Base-by-base conservation (phyloP, 2,888 invertebrate genomes). In the Minunthozetes semirufus region DNA sequence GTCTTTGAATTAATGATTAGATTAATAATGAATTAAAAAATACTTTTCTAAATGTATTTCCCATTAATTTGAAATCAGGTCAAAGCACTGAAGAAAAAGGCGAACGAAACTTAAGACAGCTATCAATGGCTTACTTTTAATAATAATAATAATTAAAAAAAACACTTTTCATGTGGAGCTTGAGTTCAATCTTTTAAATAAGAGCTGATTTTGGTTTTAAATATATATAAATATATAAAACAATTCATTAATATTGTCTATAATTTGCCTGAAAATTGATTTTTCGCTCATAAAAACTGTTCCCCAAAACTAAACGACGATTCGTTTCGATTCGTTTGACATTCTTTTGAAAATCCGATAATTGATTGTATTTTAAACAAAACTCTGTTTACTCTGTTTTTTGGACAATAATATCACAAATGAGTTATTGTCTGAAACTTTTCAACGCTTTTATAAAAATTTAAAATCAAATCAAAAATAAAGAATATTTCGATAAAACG, bases 1-100 rank as follows among this genome's bases (percentile, higher is more conserved):
- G 17, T 63, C n/a, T 63, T 25, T 33, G 25, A 33, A 25, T 22
- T 27, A 27, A 63, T 63, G 63, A 27, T 19, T n/a, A 63, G 17
- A 22, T 63, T 63, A 33, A 42, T 42, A 42, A 63, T 63, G 15
- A 33, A 33, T n/a, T n/a, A n/a, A n/a, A n/a, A n/a, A n/a, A n/a
- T n/a, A n/a, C n/a, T 22, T 63, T 27, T 27, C 17, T 17, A 33
- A 63, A 33, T n/a, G 25, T 22, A 70, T 70, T 17, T 19, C 19
- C 13, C 27, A 33, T 53, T 48, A 27, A 22, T 22, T 22, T 19
- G 13, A 11, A 72, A 71, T 56, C 50, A 75, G 75, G 75, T 75
- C 5, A 75, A 75, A 59, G 75, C 75, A 61, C 59, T 75, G 61
- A 75, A 75, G 42, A 75, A 75, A 27, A 75, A 75, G 59, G 72